These are phyloP conservation scores for Heliornis fulica DNA, from an alignment of 2,113 vertebrate genomes.

Conservation along the genomic window DNA sequence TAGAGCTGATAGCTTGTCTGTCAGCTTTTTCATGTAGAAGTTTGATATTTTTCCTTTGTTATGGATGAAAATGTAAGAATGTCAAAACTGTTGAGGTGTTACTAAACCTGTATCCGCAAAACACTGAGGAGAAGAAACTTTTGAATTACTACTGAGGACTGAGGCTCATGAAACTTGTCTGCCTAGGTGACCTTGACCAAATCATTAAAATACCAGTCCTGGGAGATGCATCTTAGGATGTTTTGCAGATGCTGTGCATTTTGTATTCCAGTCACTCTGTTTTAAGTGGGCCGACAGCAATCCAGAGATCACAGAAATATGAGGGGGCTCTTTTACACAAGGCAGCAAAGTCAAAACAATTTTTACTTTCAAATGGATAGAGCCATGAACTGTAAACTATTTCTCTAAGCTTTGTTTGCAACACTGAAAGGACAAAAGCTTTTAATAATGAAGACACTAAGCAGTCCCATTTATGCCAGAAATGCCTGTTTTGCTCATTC, in stretches of 20 bases:
- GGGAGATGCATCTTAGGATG: neutral
- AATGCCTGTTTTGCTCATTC: neutral
- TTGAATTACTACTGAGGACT: neutral
- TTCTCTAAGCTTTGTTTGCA: neutral
- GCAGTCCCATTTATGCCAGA: neutral
- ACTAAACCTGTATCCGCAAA: neutral
- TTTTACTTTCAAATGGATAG: neutral
- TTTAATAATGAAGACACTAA: neutral
- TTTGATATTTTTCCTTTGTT: neutral
- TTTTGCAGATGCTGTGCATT: neutral
- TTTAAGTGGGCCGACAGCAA: neutral
- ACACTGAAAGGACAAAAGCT: neutral
- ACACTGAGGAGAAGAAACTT: neutral
- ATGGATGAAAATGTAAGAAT: neutral
- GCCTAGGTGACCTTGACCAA: neutral
- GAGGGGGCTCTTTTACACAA: neutral
- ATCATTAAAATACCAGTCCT: neutral
- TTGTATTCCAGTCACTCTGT: neutral
- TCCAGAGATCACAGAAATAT: accelerated
- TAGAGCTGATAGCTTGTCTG: neutral
- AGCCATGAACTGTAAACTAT: neutral
- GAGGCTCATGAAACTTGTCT: neutral
- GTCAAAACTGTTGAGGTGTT: neutral
- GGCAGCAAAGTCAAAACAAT: neutral
- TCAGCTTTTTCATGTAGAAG: neutral